Conservation (phyloP, 53 echinoderm and acorn worm genomes). For the Astropecten irregularis region DNA sequence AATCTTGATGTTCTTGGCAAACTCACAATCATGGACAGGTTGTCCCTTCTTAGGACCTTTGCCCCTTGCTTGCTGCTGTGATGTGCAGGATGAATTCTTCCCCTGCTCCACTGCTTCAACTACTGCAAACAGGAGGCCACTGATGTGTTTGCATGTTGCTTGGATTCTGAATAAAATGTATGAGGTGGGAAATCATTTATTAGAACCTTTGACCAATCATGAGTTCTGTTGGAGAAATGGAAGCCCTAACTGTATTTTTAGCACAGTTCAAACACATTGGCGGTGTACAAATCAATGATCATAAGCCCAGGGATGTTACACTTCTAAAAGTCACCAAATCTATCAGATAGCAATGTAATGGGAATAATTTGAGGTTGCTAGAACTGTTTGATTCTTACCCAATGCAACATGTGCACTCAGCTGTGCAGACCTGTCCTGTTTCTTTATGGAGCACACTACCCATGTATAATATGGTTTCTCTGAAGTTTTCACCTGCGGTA, state of each 20-base stretch:
- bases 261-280: not conserved
- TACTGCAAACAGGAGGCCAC: slow-evolving; percentile 53
- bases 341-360: too few relatives aligned
- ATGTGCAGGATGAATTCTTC: slow-evolving; percentile 46
- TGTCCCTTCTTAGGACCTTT: slow-evolving; percentile 27
- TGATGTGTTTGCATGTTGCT: slow-evolving; percentile 69
- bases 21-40: slow-evolving; percentile 15
- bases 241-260: too few relatives aligned
- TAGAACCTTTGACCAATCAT: too few relatives aligned
- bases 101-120: slow-evolving; percentile 59
- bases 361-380: too few relatives aligned
- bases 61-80: slow-evolving; percentile 52
- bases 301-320: too few relatives aligned
- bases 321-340: too few relatives aligned
- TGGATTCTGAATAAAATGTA: slow-evolving; percentile 56
- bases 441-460: slow-evolving; percentile 64
- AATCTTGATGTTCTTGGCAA: slow-evolving; percentile 60
- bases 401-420: slow-evolving; percentile 61
- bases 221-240: too few relatives aligned
- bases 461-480: slow-evolving; percentile 57
- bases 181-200: too few relatives aligned
- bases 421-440: slow-evolving; percentile 55
- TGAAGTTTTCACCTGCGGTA: slow-evolving; percentile 33
- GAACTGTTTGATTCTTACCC: slow-evolving; percentile 34
- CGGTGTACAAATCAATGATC: not conserved